Percentiles rank a stretch among this genome's conserved stretches.
These are phyloP conservation scores for Enteromius radiatus DNA, from an alignment of 2,797 vertebrate genomes.

Conservation along the genomic window DNA sequence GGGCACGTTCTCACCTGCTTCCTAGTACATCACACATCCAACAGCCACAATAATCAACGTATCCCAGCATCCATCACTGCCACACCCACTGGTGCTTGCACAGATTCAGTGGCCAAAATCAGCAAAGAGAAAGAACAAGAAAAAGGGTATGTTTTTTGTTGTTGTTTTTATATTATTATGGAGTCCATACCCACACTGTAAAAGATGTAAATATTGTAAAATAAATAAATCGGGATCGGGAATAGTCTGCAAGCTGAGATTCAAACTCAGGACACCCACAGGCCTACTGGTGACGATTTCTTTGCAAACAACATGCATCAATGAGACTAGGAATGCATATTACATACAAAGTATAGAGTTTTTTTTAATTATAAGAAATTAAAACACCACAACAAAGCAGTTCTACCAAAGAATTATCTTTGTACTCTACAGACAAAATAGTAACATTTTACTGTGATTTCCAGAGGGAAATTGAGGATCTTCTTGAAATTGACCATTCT, in stretches of 20 bases:
- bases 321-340: neutral
- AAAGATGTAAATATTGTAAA: neutral
- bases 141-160: neutral
- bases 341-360: constrained; percentile 15
- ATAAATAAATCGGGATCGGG: neutral
- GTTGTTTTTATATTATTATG: neutral
- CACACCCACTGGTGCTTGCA: constrained; percentile 55
- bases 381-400: constrained; percentile 17
- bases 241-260: neutral
- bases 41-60: constrained; percentile 73
- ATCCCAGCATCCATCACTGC: constrained; percentile 66
- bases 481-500: neutral
- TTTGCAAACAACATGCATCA: neutral
- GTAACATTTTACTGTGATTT: constrained; percentile 14
- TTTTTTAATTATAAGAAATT: constrained; percentile 22
- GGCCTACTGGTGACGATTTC: neutral
- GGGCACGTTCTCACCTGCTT: constrained; percentile 76
- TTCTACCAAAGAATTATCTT: constrained; percentile 2
- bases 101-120: constrained; percentile 8
- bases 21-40: constrained; percentile 74
- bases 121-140: neutral
- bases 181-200: neutral
- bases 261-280: neutral
- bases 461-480: constrained; percentile 2
- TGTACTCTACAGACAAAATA: neutral